Evolutionary conservation across 2,113 vertebrate genomes (phyloP).

Genomic region (Gallinago media): DNA sequence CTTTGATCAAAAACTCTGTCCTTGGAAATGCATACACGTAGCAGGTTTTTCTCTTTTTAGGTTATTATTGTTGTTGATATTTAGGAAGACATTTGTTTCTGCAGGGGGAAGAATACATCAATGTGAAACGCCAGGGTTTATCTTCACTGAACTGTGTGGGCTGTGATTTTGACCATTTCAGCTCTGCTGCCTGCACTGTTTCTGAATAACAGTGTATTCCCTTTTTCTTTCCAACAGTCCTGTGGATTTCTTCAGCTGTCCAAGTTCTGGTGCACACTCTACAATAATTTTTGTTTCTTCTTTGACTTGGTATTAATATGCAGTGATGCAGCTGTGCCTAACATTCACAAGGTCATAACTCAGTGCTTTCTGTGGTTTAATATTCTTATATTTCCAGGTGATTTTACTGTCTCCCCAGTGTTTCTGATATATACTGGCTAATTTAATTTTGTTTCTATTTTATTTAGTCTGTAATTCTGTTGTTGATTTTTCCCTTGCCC

Average conservation of each 20-base stretch:
- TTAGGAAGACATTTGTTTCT: not conserved
- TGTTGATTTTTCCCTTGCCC: slow-evolving; percentile 84
- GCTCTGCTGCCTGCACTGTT: not conserved
- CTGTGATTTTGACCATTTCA: not conserved
- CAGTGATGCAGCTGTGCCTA: slow-evolving; percentile 56
- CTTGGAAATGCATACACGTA: accelerated
- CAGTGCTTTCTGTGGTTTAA: slow-evolving; percentile 65
- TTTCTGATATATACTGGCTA: slow-evolving; percentile 73
- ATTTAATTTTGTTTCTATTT: slow-evolving; percentile 80
- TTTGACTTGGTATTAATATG: slow-evolving; percentile 54
- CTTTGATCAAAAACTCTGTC: not conserved
- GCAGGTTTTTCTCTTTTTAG: not conserved
- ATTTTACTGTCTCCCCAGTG: slow-evolving; percentile 56
- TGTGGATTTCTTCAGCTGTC: slow-evolving; percentile 52
- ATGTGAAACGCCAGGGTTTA: not conserved
- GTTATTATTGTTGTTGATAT: not conserved
- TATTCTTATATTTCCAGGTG: slow-evolving; percentile 63
- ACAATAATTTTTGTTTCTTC: not conserved
- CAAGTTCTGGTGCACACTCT: not conserved
- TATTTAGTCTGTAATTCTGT: slow-evolving; percentile 90
- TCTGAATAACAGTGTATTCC: slow-evolving; percentile 37
- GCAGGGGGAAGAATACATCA: not conserved
- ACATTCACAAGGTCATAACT: slow-evolving; percentile 64
- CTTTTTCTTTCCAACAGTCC: slow-evolving; percentile 54
- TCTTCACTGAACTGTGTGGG: not conserved